Conservation (phyloP, 1,140 invertebrate genomes). For the Drosophila setifemur region DNA sequence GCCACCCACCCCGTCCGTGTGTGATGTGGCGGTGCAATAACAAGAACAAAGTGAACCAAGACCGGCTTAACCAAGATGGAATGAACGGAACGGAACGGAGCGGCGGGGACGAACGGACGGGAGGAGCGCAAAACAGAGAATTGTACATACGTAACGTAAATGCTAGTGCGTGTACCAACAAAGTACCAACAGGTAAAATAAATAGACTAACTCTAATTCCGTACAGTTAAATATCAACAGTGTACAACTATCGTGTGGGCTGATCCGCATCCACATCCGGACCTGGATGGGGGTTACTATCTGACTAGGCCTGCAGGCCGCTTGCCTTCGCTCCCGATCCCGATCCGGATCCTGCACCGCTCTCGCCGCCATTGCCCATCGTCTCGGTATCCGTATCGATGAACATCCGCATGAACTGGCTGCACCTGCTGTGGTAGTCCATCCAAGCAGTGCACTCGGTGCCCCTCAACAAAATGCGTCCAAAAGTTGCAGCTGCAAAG, state of each 20-base stretch:
- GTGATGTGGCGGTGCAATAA: neutral
- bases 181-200: slow-evolving; percentile 60
- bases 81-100: slow-evolving; percentile 42
- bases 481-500: slow-evolving; percentile 60
- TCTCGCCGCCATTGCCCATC: slow-evolving; percentile 32
- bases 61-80: slow-evolving; percentile 7
- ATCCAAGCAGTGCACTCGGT: slow-evolving; percentile 5
- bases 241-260: slow-evolving; percentile 32
- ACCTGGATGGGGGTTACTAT: neutral
- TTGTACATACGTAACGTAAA: slow-evolving; percentile 57
- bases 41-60: slow-evolving; percentile 8
- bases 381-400: slow-evolving; percentile 48
- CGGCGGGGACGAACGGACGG: no score
- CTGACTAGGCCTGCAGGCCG: slow-evolving; percentile 17
- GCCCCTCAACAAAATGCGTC: slow-evolving; percentile 65
- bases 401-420: slow-evolving; percentile 70
- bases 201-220: slow-evolving; percentile 50
- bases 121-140: slow-evolving; percentile 63
- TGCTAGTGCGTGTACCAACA: slow-evolving; percentile 41
- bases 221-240: slow-evolving; percentile 31
- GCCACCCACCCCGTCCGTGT: neutral
- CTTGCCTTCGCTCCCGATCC: neutral
- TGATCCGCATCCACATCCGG: no score
- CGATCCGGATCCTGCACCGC: slow-evolving; percentile 6
- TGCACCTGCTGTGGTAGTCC: slow-evolving; percentile 60